These are phyloP conservation scores for Koerneria pararmatus DNA, from an alignment of 2,888 invertebrate genomes.

Conservation along the genomic window DNA sequence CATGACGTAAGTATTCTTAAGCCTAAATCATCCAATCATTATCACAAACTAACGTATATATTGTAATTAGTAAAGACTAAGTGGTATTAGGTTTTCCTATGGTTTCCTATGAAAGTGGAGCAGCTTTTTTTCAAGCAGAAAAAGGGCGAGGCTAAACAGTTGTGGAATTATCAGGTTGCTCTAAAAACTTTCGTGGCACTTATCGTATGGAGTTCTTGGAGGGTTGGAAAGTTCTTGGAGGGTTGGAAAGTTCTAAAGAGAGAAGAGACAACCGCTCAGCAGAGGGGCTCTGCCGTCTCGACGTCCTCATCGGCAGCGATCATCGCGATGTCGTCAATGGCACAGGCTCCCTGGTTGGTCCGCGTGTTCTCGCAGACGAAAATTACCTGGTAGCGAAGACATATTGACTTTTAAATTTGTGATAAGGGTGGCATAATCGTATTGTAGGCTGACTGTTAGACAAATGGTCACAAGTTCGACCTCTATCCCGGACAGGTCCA, in stretches of 20 bases:
- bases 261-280: slow-evolving; percentile 33
- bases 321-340: slow-evolving; percentile 56
- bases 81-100: too few relatives aligned
- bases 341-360: slow-evolving; percentile 59
- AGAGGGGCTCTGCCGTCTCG: slow-evolving; percentile 42
- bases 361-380: slow-evolving; percentile 59
- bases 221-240: neutral
- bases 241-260: neutral
- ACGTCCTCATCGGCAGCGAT: slow-evolving; percentile 43
- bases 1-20: too few relatives aligned
- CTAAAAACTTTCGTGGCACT: too few relatives aligned
- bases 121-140: too few relatives aligned
- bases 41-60: too few relatives aligned
- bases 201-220: neutral
- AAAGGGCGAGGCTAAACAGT: too few relatives aligned
- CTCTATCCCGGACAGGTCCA: too few relatives aligned
- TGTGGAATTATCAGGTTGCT: too few relatives aligned
- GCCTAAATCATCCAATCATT: too few relatives aligned
- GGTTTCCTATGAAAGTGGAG: too few relatives aligned
- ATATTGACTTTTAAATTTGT: neutral
- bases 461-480: too few relatives aligned
- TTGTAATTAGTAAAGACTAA: too few relatives aligned
- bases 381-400: slow-evolving; percentile 43
- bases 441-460: neutral
- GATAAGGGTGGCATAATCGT: neutral